A percentile compares a stretch with the other conserved stretches of the same genome.
Evolutionary conservation across 2,113 vertebrate genomes (phyloP).

Genomic region (Pipra filicauda): DNA sequence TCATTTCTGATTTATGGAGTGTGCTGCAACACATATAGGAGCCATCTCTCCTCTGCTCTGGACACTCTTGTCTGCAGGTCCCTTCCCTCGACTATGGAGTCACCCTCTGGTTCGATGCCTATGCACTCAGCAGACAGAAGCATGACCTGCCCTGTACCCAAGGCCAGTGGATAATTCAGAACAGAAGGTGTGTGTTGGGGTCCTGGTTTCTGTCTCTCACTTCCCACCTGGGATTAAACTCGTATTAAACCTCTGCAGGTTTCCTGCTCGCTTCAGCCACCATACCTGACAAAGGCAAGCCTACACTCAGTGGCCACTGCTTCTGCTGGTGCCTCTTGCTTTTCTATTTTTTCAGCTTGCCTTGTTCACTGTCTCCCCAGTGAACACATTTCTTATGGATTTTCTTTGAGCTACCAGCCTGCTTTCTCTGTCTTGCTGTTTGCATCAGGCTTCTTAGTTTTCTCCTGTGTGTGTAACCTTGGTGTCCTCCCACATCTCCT

Average conservation of each 20-base stretch:
- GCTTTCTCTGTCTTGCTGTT: background rate
- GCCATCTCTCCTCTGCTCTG: background rate
- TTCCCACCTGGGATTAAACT: background rate
- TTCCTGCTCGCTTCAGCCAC: background rate
- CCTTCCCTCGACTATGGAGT: constrained; percentile 81
- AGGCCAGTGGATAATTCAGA: constrained; percentile 90
- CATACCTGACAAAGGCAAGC: background rate
- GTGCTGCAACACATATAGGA: background rate
- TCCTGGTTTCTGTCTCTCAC: background rate
- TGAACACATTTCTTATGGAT: background rate
- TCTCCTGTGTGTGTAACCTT: constrained; percentile 36
- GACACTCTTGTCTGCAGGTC: constrained; percentile 71
- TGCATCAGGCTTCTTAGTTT: constrained; percentile 23
- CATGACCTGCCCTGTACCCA: constrained; percentile 83
- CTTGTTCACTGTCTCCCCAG: background rate
- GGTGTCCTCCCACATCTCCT: constrained; percentile 46
- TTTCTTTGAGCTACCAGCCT: background rate
- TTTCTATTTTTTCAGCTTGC: background rate
- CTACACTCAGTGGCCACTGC: too few species aligned
- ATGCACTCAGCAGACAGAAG: constrained; percentile 81
- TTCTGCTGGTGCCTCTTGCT: background rate
- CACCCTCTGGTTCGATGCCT: constrained; percentile 88
- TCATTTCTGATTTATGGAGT: fast-evolving
- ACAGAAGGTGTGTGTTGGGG: constrained; percentile 78
- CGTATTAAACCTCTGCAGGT: background rate